Evolutionary conservation across 2,888 invertebrate genomes (phyloP), one percentile per base, ranked within the genome.

Genomic region (Dryobotodes eremita): DNA sequence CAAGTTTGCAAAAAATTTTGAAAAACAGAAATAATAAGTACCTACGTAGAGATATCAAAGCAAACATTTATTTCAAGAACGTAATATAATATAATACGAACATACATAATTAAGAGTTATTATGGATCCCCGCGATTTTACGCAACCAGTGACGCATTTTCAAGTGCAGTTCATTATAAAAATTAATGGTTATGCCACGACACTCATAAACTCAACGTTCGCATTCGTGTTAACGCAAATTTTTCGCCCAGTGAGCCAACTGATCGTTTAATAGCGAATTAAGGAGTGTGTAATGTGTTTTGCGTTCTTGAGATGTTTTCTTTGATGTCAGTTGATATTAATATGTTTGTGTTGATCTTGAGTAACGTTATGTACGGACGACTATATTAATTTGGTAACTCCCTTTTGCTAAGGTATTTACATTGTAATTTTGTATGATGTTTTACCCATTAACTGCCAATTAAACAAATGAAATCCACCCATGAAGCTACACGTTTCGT

Each of bases 141-240:
- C 83, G 81, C 76, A 79, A 81, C 15, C 69, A 23, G 69, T 89
- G 86, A 88, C 86, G 86, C 72, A 86, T 82, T 76, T 79, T 70
- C 65, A 77, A 87, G 70, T 83, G 86, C 78, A 88, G 50, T 75
- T 83, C 59, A 80, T 84, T 84, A 74, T 71, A 86, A 80, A 88
- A 83, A 86, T 79, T 66, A 82, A 84, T 84, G 77, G 61, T 36
- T 61, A 13, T 57, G 72, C 61, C 77, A 71, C 31, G 69, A 64
- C 10, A 53, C 20, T 68, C 65, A 64, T 78, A 50, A 64, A 50
- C n/a, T 62, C 64, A 65, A 74, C 50, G 74, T 76, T 69, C 31
- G 31, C 31, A 36, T 71, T 13, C 7, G n/a, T 46, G n/a, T 55
- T 64, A 62, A 75, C 73, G 65, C 46, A 31, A 77, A 83, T 78